Evolutionary conservation across 2,797 vertebrate genomes (phyloP).

Genomic region (Gymnothorax javanicus): DNA sequence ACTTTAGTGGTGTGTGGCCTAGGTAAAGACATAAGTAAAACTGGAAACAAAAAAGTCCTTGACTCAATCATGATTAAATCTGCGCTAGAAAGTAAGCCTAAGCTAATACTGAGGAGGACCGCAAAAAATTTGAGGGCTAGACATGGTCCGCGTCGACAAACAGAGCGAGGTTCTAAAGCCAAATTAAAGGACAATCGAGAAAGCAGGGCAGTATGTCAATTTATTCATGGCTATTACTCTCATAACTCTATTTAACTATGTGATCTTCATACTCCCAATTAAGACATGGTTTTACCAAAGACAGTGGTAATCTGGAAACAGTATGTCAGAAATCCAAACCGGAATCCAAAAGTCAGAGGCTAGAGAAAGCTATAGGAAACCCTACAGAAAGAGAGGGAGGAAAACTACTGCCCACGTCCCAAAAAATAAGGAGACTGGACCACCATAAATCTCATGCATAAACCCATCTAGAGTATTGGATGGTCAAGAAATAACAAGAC

Average conservation of each 20-base stretch:
- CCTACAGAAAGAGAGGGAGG: background rate
- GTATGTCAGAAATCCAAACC: background rate
- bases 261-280: background rate
- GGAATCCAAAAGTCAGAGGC: background rate
- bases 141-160: background rate
- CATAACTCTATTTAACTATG: background rate
- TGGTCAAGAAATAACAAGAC: background rate
- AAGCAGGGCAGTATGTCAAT: background rate
- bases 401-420: background rate
- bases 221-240: background rate
- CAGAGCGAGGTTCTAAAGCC: background rate
- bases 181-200: background rate
- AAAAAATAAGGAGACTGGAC: background rate
- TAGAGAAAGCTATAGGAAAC: background rate
- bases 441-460: background rate
- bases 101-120: background rate
- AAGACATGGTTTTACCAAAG: background rate
- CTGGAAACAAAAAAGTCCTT: background rate
- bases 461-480: background rate
- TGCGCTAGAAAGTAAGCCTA: background rate
- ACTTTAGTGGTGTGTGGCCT: no score
- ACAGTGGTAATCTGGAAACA: background rate
- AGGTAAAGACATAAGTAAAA: background rate
- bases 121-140: background rate
- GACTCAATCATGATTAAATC: background rate